Base-by-base conservation (phyloP, 2,888 invertebrate species). In the Neria commutata region DNA sequence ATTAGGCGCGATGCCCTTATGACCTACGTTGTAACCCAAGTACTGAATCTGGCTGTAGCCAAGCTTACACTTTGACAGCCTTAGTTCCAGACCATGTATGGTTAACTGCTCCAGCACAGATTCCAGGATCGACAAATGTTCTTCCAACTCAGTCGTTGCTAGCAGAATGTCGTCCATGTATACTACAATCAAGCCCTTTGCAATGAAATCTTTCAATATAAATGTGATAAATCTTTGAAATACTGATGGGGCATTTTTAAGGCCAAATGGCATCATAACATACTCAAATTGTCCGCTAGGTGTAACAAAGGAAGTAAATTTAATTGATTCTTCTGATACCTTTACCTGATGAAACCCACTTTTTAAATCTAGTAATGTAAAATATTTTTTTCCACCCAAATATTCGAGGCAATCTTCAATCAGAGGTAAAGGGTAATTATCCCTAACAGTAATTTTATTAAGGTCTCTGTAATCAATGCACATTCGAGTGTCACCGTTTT, bases 251-350 rank as follows among this genome's bases (percentile, higher is more conserved):
- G 40, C 61, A 42, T 42, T 42, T 11, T 59, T 62, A 8, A 65
- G 47, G 1, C 65, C 65, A 54, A 67, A 68, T 2, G 65, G 67
- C 68, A 69, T 62, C 11, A 54, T 26, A 10, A 60, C 16, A n/a
- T 53, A 66, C 46, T 66, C 63, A 52, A 25, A 66, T 26, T 68
- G 67, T 10, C 66, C 66, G 19, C 56, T 24, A 11, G 66, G 66
- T 10, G 67, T 67, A 4, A 68, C 65, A 59, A 68, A 67, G 6
- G 67, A 60, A 11, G 62, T 68, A 24, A 42, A 68, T 29, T 62
- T 62, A 2, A 60, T 60, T 1, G 67, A 70, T 8, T 66, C 55
- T 11, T 61, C 58, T 4, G 57, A 48, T 17, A 68, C 50, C 2
- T 40, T 50, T 4, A 68, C 56, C 17, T 67, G 67, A 42, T 64